A percentile compares a stretch with the other conserved stretches of the same genome.
Conservation (phyloP, 2,113 vertebrate genomes). For the Caracal caracal region DNA sequence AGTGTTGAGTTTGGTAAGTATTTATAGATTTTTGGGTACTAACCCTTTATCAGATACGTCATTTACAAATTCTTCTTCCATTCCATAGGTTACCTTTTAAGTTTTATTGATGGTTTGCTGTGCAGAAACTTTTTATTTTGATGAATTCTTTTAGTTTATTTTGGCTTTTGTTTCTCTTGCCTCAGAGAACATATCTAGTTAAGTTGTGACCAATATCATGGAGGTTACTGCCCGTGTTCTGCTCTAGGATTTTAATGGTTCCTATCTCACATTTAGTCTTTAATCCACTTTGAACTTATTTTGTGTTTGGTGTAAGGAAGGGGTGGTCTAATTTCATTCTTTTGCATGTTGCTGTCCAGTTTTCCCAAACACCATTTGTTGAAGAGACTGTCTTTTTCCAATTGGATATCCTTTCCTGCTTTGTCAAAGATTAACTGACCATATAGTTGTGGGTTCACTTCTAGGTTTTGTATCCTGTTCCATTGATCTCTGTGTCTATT, state of each 20-base stretch:
- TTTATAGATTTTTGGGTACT: neutral
- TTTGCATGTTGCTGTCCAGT: neutral
- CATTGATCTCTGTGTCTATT: neutral
- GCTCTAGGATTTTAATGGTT: neutral
- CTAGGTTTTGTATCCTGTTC: neutral
- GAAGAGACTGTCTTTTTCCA: neutral
- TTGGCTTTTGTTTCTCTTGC: neutral
- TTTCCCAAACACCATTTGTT: neutral
- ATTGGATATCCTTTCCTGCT: neutral
- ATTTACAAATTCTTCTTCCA: neutral
- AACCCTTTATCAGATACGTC: neutral
- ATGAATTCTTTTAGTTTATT: neutral
- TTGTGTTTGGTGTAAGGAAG: neutral
- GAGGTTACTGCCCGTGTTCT: neutral
- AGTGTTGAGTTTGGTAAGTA: neutral
- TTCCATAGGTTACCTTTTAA: neutral
- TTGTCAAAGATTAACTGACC: neutral
- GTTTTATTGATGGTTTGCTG: neutral
- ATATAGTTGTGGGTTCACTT: neutral
- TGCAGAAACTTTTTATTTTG: neutral
- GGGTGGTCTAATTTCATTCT: neutral
- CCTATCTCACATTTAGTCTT: neutral
- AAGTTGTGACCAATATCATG: neutral
- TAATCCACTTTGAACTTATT: neutral
- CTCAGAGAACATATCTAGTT: neutral